Evolutionary conservation across 2,113 vertebrate species (phyloP).

Genomic region (Synodontis membranacea): DNA sequence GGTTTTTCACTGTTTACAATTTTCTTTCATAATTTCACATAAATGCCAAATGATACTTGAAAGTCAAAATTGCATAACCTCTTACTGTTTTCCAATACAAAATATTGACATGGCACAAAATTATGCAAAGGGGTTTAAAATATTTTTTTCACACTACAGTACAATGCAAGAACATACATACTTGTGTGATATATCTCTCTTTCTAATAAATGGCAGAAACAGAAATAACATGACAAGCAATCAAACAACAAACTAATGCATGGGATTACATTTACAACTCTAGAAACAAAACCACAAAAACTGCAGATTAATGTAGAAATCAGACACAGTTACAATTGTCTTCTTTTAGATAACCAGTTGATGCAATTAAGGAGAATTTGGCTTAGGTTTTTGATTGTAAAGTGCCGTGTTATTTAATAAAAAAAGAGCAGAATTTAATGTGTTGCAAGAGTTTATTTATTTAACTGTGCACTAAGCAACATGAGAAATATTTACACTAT

Average conservation of each 20-base stretch:
- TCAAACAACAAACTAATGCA: conserved; percentile 1
- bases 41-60: not conserved
- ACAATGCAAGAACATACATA: not conserved
- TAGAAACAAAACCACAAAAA: not conserved
- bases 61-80: not conserved
- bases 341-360: not conserved
- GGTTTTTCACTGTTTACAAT: not conserved
- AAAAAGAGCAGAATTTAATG: not conserved
- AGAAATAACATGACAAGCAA: conserved; percentile 8
- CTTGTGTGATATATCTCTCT: not conserved
- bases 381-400: not conserved
- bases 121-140: not conserved
- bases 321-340: not conserved
- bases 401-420: not conserved
- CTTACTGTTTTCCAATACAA: not conserved
- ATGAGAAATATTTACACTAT: not conserved
- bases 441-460: not conserved
- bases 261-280: not conserved
- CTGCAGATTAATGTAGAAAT: not conserved
- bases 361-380: not conserved
- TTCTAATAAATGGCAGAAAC: conserved; percentile 2
- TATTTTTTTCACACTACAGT: not conserved
- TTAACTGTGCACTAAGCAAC: not conserved
- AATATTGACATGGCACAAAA: not conserved
- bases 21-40: conserved; percentile 3